phyloP scores from a whole-genome alignment of 2,797 vertebrate genomes.

The Forpus xanthops region DNA sequence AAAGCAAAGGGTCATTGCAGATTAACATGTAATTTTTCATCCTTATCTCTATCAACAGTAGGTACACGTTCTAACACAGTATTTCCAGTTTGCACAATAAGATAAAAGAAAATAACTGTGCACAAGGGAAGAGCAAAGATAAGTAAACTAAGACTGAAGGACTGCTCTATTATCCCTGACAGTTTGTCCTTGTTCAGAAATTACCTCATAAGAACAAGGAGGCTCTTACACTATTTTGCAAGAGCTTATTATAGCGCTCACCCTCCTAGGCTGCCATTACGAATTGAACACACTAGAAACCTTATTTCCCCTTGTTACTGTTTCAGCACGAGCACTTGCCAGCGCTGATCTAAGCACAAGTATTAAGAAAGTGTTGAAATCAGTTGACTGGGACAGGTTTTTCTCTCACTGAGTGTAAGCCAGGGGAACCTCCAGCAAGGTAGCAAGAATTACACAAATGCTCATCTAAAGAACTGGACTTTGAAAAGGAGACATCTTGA shows the following conservation, averaged over 20 bases:
- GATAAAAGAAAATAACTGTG: background rate
- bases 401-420: background rate
- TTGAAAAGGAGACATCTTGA: background rate
- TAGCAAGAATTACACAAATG: background rate
- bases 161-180: background rate
- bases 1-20: background rate
- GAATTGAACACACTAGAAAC: background rate
- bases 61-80: background rate
- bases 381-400: background rate
- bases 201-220: background rate
- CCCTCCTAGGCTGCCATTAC: background rate
- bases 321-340: background rate
- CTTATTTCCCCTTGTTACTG: background rate
- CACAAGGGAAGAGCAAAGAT: background rate
- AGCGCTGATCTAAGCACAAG: background rate
- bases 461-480: background rate
- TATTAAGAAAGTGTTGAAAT: background rate
- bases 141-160: background rate
- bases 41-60: background rate
- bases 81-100: background rate
- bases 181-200: background rate
- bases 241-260: background rate
- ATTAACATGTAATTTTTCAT: background rate
- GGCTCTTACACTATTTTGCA: background rate
- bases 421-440: background rate